Base-by-base conservation (phyloP, 2,888 invertebrate genomes). In the Carcina quercana region DNA sequence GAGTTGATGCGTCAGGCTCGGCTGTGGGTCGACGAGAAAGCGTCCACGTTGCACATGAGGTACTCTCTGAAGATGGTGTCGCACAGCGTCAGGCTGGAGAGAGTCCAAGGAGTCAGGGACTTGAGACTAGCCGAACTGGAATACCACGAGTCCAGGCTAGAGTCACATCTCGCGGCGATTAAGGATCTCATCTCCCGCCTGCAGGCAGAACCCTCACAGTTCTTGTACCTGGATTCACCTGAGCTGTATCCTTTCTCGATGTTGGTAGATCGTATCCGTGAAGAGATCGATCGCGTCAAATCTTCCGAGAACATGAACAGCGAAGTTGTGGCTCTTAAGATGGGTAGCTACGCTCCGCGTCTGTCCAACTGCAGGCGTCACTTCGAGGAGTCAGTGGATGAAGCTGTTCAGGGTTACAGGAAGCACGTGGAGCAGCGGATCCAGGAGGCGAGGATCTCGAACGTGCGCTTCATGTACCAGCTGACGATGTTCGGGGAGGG, bases 361-460 rank as follows among this genome's bases (percentile, higher is more conserved):
- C 43, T 82, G 26, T n/a, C 34, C 1, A 71, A 63, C 40, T 57
- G 74, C 39, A 59, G 60, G 2, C 35, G 39, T 8, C 41, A 59
- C 3, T 80, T 68, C 45, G 64, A 68, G 26, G 61, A 65, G 3
- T 79, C 78, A 8, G 46, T 79, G 13, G 47, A 63, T 25, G 26
- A 24, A 5, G 60, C 56, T 2, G 32, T 69, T 10, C 51, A 45
- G 3, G 39, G 47, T 1, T 63, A 47, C 37, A 74, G 65, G 34
- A 50, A 36, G 13, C 37, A 50, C n/a, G 29, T 70, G 0, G 57
- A 67, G 15, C 42, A 61, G 13, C 49, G 59, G n/a, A 41, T 76
- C 27, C 79, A 80, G 40, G 60, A 62, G 22, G 74, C 57, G 6
- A 59, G 76, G n/a, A 61, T 75, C 20, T 61, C 76, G 0, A 79